phyloP scores from a whole-genome alignment of 2,797 vertebrate species.

The Neosilurus hyrtlii region DNA sequence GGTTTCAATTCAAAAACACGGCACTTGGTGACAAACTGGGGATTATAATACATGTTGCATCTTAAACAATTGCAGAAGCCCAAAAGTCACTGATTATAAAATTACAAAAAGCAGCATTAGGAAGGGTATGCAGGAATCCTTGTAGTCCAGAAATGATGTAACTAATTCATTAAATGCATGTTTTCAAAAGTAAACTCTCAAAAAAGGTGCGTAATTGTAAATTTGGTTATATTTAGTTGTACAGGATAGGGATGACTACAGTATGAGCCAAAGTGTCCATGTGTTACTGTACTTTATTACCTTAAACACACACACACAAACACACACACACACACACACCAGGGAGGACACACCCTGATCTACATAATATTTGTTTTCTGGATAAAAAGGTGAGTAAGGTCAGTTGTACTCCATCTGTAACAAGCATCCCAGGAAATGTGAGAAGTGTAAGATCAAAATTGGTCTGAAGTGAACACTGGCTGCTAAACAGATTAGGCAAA shows the following conservation, averaged over 20 bases:
- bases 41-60: not conserved
- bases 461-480: not conserved
- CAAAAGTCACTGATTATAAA: not conserved
- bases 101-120: constrained; percentile 6
- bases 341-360: not conserved
- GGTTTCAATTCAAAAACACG: not conserved
- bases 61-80: not conserved
- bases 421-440: not conserved
- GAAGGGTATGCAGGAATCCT: not conserved
- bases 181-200: constrained; percentile 21
- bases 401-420: not conserved
- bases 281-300: not conserved
- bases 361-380: not conserved
- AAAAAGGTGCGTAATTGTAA: not conserved
- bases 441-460: not conserved
- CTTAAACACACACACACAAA: not conserved
- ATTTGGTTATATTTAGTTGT: not conserved
- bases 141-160: constrained; percentile 21
- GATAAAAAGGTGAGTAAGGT: not conserved
- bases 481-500: not conserved
- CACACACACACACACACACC: not conserved
- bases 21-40: not conserved
- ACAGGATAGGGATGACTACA: constrained; percentile 31
- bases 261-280: not conserved
- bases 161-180: not conserved